Percentiles rank a stretch among this genome's conserved stretches.
These are phyloP conservation scores for Tylochromis polylepis DNA, from an alignment of 2,113 vertebrate species.

Conservation along the genomic window DNA sequence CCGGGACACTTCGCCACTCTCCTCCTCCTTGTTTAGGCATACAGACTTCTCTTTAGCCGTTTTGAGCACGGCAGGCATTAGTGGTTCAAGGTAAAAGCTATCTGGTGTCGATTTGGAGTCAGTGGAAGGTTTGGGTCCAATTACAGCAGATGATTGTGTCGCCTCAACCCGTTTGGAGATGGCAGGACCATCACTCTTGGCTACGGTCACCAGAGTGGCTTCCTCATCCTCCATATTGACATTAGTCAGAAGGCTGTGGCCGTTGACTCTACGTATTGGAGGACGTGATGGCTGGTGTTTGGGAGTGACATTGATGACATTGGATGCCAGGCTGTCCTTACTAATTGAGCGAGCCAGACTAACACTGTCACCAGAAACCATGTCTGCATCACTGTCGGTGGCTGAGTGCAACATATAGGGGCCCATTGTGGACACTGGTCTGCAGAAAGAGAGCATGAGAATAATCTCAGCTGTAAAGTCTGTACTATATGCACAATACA, in stretches of 20 bases:
- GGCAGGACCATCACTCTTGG: constrained; percentile 22
- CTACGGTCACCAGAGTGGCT: constrained; percentile 62
- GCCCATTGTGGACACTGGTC: constrained; percentile 85
- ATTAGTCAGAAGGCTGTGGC: constrained; percentile 69
- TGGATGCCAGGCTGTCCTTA: constrained; percentile 94
- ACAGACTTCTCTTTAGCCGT: constrained; percentile 90
- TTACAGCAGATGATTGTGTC: neutral
- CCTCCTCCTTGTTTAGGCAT: constrained; percentile 87
- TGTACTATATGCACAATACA: neutral
- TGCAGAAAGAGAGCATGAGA: constrained; percentile 31
- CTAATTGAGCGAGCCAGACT: constrained; percentile 94
- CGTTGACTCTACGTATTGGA: constrained; percentile 58
- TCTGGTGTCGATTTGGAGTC: constrained; percentile 71
- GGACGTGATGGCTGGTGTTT: constrained; percentile 73
- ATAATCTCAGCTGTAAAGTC: neutral
- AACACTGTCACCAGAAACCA: constrained; percentile 71
- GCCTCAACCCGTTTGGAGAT: constrained; percentile 6
- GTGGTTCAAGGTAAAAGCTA: constrained; percentile 88
- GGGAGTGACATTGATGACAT: constrained; percentile 81
- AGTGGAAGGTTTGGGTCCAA: constrained; percentile 7
- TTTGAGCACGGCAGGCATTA: constrained; percentile 89
- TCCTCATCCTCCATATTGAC: constrained; percentile 78
- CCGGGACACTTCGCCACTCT: constrained; percentile 82
- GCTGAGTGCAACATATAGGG: constrained; percentile 79
- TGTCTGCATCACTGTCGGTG: constrained; percentile 81